A percentile compares a stretch with the other conserved stretches of the same genome.
Conservation (phyloP, 2,888 invertebrate genomes). For the Acleris emargana region DNA sequence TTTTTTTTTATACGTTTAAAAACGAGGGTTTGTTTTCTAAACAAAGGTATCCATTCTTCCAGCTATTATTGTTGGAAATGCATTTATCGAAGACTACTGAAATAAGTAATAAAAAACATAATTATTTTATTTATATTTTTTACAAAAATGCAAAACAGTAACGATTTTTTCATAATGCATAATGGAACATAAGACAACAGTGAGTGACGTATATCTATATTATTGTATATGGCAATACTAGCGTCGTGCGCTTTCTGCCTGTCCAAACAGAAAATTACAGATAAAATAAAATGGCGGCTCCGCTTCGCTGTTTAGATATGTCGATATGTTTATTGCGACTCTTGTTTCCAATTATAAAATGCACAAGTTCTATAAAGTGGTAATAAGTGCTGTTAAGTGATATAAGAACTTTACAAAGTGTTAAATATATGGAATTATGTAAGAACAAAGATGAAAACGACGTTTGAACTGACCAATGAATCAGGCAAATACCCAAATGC, state of each 20-base stretch:
- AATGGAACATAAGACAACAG: too few species aligned
- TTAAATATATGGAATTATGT: slow-evolving; percentile 66
- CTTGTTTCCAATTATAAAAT: slow-evolving; percentile 56
- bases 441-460: slow-evolving; percentile 60
- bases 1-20: too few species aligned
- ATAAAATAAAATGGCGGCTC: slow-evolving; percentile 73
- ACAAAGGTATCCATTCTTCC: too few species aligned
- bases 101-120: too few species aligned
- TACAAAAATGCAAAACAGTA: too few species aligned
- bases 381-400: slow-evolving; percentile 54
- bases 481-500: slow-evolving; percentile 70
- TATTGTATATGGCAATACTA: slow-evolving; percentile 10
- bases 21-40: too few species aligned
- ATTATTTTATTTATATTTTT: too few species aligned
- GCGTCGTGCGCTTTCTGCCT: not conserved
- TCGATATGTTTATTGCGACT: slow-evolving; percentile 56
- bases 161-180: too few species aligned
- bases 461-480: slow-evolving; percentile 58
- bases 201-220: too few species aligned
- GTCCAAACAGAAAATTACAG: slow-evolving; percentile 32
- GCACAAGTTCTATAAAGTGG: slow-evolving; percentile 55
- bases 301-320: slow-evolving; percentile 64
- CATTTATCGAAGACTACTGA: too few species aligned
- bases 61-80: too few species aligned
- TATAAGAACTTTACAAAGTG: slow-evolving; percentile 49